These are phyloP conservation scores for Alectura lathami DNA, from an alignment of 2,113 vertebrate genomes.

Conservation along the genomic window DNA sequence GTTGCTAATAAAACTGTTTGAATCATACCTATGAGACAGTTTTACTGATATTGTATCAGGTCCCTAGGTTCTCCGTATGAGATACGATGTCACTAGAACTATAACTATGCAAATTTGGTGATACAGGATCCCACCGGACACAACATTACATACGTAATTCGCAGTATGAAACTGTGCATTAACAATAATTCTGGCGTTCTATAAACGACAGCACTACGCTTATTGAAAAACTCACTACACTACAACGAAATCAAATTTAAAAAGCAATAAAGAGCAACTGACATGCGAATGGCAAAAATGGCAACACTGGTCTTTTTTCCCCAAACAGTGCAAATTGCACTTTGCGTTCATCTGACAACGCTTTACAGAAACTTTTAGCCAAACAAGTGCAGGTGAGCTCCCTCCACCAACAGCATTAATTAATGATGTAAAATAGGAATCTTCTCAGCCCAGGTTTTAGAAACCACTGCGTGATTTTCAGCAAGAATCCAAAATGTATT, in stretches of 20 bases:
- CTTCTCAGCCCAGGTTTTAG: background rate
- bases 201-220: slow-evolving; percentile 52
- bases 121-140: slow-evolving; percentile 61
- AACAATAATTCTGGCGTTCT: slow-evolving; percentile 42
- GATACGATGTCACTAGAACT: slow-evolving; percentile 66
- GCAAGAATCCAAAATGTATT: background rate
- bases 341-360: background rate
- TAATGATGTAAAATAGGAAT: background rate
- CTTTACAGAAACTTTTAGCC: slow-evolving; percentile 3
- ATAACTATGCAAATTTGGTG: slow-evolving; percentile 69
- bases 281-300: background rate
- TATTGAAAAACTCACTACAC: slow-evolving; percentile 41
- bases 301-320: background rate
- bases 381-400: background rate
- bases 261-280: slow-evolving; percentile 55
- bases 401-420: background rate
- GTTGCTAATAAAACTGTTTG: slow-evolving; percentile 78
- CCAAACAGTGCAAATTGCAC: background rate
- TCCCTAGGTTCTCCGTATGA: slow-evolving; percentile 64
- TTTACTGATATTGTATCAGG: slow-evolving; percentile 74
- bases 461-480: background rate
- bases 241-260: slow-evolving; percentile 43
- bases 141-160: slow-evolving; percentile 28
- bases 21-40: slow-evolving; percentile 78
- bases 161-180: slow-evolving; percentile 33